Base-by-base conservation (phyloP, 2,888 invertebrate genomes). In the Sminthurides aquaticus region DNA sequence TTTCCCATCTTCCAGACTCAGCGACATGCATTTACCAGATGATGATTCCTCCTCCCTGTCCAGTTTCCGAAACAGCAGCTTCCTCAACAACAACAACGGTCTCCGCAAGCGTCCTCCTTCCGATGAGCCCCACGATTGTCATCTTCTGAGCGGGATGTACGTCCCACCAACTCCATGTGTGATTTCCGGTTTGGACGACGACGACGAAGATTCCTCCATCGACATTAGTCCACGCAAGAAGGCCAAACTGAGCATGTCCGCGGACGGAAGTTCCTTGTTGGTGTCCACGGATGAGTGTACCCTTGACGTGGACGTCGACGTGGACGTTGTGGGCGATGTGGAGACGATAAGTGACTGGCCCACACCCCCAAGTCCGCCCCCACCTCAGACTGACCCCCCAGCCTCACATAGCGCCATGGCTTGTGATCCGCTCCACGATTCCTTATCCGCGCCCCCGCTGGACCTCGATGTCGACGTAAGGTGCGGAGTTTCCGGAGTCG, bases 121-220 rank as follows among this genome's bases (percentile, higher is more conserved):
- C 5, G 82, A 82, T 74, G 84, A 85, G 74, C 86, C 86, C 75
- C 82, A 86, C 76, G 84, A 86, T 55, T 85, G 86, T 72, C 87
- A 86, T 75, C 86, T 87, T 3, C 81, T 87, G 67, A 86, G 85
- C 66, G 86, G 87, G 75, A 86, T 87, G 76, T 87, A 86, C 76
- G 84, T 84, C 78, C 84, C 87, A 68, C 86, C 87, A 15, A 86
- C 86, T 1, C 86, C 87, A 28, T 80, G 86, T 64, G 81, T 87
- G 76, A 80, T 87, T 29, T 84, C 84, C 66, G 85, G 69, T 56
- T 69, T 74, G 65, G 74, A 74, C 58, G 74, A 75, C 52, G 67
- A 62, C 8, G 68, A 72, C 52, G 55, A 60, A 54, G 71, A 57
- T 57, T 57, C 62, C 11, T n/a, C 34, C 2, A 2, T 1, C 22